Evolutionary conservation across 2,888 invertebrate species (phyloP), one percentile per base, ranked within the genome.

Genomic region (Agonopterix alstromeriana): DNA sequence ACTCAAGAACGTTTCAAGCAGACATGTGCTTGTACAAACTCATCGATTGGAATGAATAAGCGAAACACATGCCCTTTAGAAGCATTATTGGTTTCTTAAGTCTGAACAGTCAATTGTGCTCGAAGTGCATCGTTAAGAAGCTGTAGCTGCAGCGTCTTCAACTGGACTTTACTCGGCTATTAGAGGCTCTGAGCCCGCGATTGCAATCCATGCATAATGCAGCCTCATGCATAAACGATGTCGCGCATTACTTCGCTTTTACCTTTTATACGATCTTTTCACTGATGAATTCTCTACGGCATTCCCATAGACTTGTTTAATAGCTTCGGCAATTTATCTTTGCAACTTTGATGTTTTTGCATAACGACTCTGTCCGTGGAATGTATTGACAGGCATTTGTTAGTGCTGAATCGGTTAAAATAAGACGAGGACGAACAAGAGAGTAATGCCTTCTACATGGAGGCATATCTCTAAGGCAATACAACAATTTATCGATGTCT

Each of bases 121-220:
- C 55, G 9, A 11, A 38, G 49, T 47, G 49, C 43, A 55, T 52
- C 55, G 55, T 58, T 60, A 55, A 55, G 51, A 54, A 55, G 49
- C 45, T 45, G 46, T 10, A 10, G 49, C 45, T 45, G 46, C 5
- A 10, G 42, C 11, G 7, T 11, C 11, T 8, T 11, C 42, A 42
- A 42, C 11, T 8, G 11, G 42, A 11, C 42, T 42, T 42, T 11
- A 11, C 42, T 12, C 62, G 62, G 67, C 71, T 74, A 75, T 79
- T 77, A 79, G 69, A 63, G 61, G 60, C 60, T 65, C 61, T 56
- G 43, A 65, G 65, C 54, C 68, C 65, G 63, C 70, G 71, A 74
- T 75, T 73, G 77, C 75, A 75, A 75, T 75, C 70, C 79, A 79
- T 82, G 77, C 77, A 83, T 81, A 81, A 83, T 82, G 73, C 70